These are phyloP conservation scores for Xestoiulus laeticollis DNA, from an alignment of 2,888 invertebrate species.

Conservation along the genomic window DNA sequence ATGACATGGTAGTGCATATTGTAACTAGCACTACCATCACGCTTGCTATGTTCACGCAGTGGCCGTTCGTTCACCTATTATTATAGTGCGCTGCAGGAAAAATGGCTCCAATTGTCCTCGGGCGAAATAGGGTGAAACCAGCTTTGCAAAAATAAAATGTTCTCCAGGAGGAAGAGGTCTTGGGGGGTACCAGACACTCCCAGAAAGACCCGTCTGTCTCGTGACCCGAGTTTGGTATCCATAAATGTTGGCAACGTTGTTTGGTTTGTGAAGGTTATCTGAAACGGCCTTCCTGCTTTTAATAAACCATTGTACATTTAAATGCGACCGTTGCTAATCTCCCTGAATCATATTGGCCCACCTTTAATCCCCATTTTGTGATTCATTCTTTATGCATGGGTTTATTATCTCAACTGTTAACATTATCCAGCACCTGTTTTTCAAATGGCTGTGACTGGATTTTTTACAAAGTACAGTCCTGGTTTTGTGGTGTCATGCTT, in stretches of 20 bases:
- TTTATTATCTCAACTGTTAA: neutral
- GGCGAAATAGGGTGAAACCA: constrained; percentile 10
- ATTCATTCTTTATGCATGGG: neutral
- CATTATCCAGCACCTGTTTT: neutral
- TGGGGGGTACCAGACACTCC: neutral
- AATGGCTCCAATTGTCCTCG: neutral
- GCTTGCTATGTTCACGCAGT: neutral
- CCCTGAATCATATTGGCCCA: neutral
- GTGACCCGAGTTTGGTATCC: neutral
- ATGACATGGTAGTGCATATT: constrained; percentile 6
- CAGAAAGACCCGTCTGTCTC: neutral
- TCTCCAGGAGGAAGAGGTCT: neutral
- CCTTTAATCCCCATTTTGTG: neutral
- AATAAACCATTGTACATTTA: neutral
- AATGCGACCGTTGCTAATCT: neutral
- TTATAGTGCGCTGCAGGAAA: neutral
- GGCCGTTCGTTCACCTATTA: constrained; percentile 34
- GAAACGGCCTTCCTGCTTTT: neutral
- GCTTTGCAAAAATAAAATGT: neutral
- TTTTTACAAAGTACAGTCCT: neutral
- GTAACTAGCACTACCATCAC: neutral
- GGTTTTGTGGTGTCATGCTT: neutral
- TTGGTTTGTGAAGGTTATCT: neutral
- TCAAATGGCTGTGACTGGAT: neutral
- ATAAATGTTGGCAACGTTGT: neutral